Conservation (phyloP, 1,140 invertebrate species). For the Nasonia giraulti region DNA sequence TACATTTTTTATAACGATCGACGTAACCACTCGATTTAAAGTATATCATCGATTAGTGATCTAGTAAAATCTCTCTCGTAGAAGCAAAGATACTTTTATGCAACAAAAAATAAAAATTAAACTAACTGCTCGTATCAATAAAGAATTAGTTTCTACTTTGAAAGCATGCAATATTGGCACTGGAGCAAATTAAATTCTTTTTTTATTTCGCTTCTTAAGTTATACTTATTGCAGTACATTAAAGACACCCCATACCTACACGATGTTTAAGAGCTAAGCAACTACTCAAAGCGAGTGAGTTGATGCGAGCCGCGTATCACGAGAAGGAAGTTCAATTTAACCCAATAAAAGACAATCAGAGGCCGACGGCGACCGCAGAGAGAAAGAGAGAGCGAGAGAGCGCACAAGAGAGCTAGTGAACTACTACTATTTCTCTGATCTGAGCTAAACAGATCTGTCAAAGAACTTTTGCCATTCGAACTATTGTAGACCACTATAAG, state of each 20-base stretch:
- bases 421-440: constrained; percentile 65
- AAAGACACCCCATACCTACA: constrained; percentile 70
- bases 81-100: too few species aligned
- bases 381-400: constrained; percentile 56
- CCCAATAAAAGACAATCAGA: constrained; percentile 76
- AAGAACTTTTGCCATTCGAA: constrained; percentile 56
- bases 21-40: too few species aligned
- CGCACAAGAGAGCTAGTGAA: neutral
- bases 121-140: neutral
- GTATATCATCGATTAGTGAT: too few species aligned
- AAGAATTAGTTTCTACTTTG: neutral
- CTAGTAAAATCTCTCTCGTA: too few species aligned
- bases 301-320: constrained; percentile 74
- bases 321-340: constrained; percentile 76
- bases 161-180: constrained; percentile 6
- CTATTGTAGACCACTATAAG: constrained; percentile 54
- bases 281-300: constrained; percentile 72
- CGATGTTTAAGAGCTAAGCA: constrained; percentile 72
- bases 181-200: constrained; percentile 44
- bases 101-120: neutral
- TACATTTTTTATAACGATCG: too few species aligned
- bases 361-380: constrained; percentile 68
- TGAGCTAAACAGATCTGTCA: constrained; percentile 63
- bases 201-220: constrained; percentile 50
- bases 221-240: constrained; percentile 62